phyloP scores from a whole-genome alignment of 2,888 invertebrate genomes.

The Volucella bombylans region DNA sequence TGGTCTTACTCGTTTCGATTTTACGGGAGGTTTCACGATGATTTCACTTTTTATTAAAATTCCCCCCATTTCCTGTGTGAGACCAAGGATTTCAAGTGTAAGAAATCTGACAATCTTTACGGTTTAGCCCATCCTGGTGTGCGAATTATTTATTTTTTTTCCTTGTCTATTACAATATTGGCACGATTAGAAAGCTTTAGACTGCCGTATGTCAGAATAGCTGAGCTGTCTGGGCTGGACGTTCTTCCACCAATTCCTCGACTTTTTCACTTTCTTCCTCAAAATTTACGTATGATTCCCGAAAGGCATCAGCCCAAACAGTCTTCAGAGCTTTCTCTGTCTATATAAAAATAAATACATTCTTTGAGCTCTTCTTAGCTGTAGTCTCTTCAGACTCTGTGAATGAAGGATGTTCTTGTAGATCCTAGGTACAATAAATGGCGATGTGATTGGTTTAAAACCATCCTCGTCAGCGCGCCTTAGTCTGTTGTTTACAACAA shows the following conservation, averaged over 20 bases:
- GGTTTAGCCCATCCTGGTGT: conserved; percentile 78
- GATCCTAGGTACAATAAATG: conserved; percentile 77
- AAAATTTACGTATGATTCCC: conserved; percentile 64
- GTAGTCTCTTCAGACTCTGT: too few species aligned
- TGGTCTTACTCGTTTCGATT: conserved; percentile 75
- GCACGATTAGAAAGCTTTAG: conserved; percentile 78
- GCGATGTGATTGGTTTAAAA: conserved; percentile 76
- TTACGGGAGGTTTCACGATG: conserved; percentile 36
- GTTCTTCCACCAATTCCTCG: conserved; percentile 14
- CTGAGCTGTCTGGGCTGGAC: too few species aligned
- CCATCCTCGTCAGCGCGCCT: too few species aligned
- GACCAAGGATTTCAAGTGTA: conserved; percentile 78
- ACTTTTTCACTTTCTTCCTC: conserved; percentile 56
- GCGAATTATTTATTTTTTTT: conserved; percentile 79
- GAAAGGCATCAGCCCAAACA: conserved; percentile 66
- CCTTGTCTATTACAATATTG: conserved; percentile 80
- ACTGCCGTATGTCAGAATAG: too few species aligned
- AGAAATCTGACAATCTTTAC: conserved; percentile 80
- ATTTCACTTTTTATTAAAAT: conserved; percentile 45
- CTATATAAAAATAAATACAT: conserved; percentile 76
- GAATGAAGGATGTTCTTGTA: conserved; percentile 75
- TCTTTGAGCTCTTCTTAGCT: too few species aligned
- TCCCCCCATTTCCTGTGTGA: conserved; percentile 73
- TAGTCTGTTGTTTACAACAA: too few species aligned
- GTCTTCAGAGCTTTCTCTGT: conserved; percentile 75